Base-by-base conservation (phyloP, 2,113 vertebrate species). In the Gasterosteus nipponicus region DNA sequence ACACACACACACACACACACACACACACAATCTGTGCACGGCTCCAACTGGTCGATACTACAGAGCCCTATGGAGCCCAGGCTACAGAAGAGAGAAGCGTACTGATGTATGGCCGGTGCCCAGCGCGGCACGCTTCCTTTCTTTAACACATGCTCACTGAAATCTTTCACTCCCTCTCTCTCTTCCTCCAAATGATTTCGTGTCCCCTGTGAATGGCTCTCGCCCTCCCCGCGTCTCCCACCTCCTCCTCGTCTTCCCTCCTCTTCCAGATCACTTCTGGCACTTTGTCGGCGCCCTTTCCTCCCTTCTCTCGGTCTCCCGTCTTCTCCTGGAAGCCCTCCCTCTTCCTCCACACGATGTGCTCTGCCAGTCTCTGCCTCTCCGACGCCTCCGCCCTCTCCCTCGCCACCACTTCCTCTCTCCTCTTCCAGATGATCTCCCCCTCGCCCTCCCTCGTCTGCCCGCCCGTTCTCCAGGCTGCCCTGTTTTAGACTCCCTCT, bases 391-490 rank as follows among this genome's bases (percentile, higher is more conserved):
- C 93, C 75, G 88, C 92, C 86, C 87, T 91, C 90, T 94, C 93
- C 67, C 91, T 87, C 63, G 83, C 93, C 82, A 94, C 91, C 88
- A 95, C 93, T 80, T 94, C 93, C 77, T 93, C 93, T 77, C 94
- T 86, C 88, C 93, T 92, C 92, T 94, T 94, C 94, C 92, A 94
- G 83, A 94, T 90, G 76, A 94, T 94, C 91, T 94, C 93, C 91
- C 89, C 94, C 87, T 83, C 87, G 2, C 92, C 94, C 93, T 80
- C 93, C 94, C 92, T 87, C 92, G 91, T 88, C 72, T 85, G 90
- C 93, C 92, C 88, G 85, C 76, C 94, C 94, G 93, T 94, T 94
- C 94, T 95, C 94, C 94, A 95, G 94, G 81, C 94, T 94, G 93
- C 80, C 94, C 56, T 65, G 69, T 88, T 88, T 84, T 88, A 92